Evolutionary conservation across 1,140 invertebrate genomes (phyloP).

Genomic region (Drosophila cardini): DNA sequence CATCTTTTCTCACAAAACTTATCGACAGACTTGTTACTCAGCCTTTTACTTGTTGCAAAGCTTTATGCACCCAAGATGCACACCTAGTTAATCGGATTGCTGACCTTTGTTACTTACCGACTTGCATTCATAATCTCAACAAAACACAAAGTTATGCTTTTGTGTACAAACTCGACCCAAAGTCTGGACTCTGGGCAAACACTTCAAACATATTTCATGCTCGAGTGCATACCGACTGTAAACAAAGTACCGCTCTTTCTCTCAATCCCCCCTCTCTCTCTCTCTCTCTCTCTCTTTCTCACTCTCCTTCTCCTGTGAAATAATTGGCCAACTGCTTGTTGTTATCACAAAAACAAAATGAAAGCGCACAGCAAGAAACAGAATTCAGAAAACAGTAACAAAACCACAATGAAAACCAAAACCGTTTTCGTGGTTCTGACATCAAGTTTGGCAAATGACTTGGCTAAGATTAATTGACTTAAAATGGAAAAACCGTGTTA

Average conservation of each 20-base stretch:
- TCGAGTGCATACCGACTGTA: slow-evolving; percentile 57
- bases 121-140: slow-evolving; percentile 22
- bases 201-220: slow-evolving; percentile 77
- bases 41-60: no score
- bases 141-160: background rate
- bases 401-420: slow-evolving; percentile 21
- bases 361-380: slow-evolving; percentile 8
- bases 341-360: no score
- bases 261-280: no score
- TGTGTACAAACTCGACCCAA: slow-evolving; percentile 2
- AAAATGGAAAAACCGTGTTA: slow-evolving; percentile 12
- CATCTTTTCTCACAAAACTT: background rate
- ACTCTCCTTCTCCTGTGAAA: slow-evolving; percentile 20
- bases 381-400: background rate
- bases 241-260: no score
- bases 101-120: background rate
- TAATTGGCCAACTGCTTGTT: slow-evolving; percentile 75
- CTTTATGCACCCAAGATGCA: slow-evolving; percentile 48
- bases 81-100: slow-evolving; percentile 31
- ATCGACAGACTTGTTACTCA: background rate
- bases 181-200: slow-evolving; percentile 31
- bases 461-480: slow-evolving; percentile 32
- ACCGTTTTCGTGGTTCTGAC: slow-evolving; percentile 13
- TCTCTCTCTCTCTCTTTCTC: background rate
- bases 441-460: slow-evolving; percentile 41